A percentile compares a stretch with the other conserved stretches of the same genome.
These are phyloP conservation scores for Blastobasis adustella DNA, from an alignment of 2,888 invertebrate genomes.

Conservation along the genomic window DNA sequence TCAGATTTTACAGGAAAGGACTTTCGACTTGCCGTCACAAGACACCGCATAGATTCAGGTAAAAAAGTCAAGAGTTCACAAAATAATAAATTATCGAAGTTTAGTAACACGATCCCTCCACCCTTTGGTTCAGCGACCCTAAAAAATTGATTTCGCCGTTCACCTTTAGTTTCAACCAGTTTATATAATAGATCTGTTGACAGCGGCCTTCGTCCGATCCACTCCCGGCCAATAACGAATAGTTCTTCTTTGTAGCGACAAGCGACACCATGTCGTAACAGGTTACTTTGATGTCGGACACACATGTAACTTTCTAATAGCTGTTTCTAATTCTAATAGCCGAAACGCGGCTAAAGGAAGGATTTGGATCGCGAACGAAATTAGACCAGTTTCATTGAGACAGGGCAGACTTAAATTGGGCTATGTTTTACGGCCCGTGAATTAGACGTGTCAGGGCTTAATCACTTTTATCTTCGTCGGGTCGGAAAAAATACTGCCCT, in stretches of 20 bases:
- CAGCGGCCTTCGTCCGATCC: no score
- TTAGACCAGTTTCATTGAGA: slow-evolving; percentile 11
- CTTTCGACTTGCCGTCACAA: no score
- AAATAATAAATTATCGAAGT: no score
- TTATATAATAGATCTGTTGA: no score
- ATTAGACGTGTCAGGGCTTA: slow-evolving; percentile 7
- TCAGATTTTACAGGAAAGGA: no score
- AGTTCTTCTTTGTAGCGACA: slow-evolving; percentile 10
- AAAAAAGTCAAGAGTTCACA: no score
- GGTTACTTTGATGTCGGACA: slow-evolving; percentile 26
- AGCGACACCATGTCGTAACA: slow-evolving; percentile 10
- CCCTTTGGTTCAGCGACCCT: no score
- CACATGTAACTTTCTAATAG: slow-evolving; percentile 20
- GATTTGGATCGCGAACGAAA: slow-evolving; percentile 4
- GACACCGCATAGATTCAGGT: no score
- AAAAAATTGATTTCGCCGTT: no score
- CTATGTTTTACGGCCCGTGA: slow-evolving; percentile 7
- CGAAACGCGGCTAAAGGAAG: slow-evolving; percentile 6
- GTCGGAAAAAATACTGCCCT: not conserved
- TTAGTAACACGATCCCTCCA: no score
- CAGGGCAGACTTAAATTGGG: slow-evolving; percentile 6
- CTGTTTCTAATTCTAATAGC: slow-evolving; percentile 1
- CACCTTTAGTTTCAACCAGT: no score
- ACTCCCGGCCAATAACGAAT: slow-evolving; percentile 4
- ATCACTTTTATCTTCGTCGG: slow-evolving; percentile 2